Percentiles rank a stretch among this genome's conserved stretches.
Evolutionary conservation across 2,113 vertebrate species (phyloP).

Genomic region (Phyllostomus hastatus): DNA sequence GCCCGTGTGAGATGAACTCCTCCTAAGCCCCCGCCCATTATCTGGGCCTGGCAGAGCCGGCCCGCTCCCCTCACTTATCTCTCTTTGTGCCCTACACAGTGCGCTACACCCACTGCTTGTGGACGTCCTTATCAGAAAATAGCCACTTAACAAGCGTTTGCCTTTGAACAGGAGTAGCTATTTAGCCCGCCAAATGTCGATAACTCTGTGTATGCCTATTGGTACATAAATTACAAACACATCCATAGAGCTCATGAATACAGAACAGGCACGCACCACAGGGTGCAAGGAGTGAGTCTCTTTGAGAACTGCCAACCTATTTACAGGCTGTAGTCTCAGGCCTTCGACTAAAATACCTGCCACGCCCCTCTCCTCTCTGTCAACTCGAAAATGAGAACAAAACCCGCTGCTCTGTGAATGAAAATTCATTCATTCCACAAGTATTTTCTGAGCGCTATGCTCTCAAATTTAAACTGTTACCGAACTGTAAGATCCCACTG

Average conservation of each 20-base stretch:
- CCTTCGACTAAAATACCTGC: background rate
- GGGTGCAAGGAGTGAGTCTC: background rate
- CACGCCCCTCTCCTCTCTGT: background rate
- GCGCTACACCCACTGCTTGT: slow-evolving; percentile 48
- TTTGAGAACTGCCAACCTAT: background rate
- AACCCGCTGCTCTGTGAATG: background rate
- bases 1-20: background rate
- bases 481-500: background rate
- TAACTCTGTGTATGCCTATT: background rate
- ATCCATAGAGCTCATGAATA: background rate
- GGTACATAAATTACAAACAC: background rate
- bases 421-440: background rate
- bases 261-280: background rate
- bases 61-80: slow-evolving; percentile 45
- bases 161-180: slow-evolving; percentile 48
- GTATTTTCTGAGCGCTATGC: background rate
- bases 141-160: slow-evolving; percentile 28
- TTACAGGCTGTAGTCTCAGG: background rate
- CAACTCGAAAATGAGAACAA: background rate
- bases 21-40: slow-evolving; percentile 31
- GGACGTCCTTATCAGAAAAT: slow-evolving; percentile 67
- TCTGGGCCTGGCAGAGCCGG: slow-evolving; percentile 53
- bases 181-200: slow-evolving; percentile 52
- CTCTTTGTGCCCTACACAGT: background rate
- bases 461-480: background rate